Evolutionary conservation across 2,113 vertebrate species (phyloP).

Genomic region (Hydrochoerus hydrochaeris): DNA sequence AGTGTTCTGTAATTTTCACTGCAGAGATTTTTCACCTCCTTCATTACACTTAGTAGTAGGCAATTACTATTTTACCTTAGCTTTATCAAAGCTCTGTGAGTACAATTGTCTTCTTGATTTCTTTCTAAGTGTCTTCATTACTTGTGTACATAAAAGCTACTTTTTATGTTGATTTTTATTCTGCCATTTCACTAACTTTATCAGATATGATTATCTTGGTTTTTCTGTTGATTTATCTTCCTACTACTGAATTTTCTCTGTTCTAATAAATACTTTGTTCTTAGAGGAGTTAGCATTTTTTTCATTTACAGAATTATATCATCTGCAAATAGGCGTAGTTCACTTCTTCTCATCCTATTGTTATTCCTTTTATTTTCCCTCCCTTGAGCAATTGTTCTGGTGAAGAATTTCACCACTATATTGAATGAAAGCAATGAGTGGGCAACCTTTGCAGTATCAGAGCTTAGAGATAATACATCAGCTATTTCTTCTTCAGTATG

Average conservation of each 20-base stretch:
- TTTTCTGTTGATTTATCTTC: not conserved
- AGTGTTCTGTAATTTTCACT: no score
- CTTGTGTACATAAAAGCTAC: not conserved
- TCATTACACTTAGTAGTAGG: not conserved
- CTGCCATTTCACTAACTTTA: not conserved
- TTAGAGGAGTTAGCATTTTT: not conserved
- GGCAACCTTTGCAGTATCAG: not conserved
- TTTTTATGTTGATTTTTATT: not conserved
- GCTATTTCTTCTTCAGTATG: not conserved
- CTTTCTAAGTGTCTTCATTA: not conserved
- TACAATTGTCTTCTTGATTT: not conserved
- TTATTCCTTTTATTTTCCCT: not conserved
- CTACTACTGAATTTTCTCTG: not conserved
- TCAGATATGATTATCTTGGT: not conserved
- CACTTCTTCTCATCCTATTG: not conserved
- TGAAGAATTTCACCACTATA: not conserved
- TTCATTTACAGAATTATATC: not conserved
- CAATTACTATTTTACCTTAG: not conserved
- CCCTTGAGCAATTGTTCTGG: not conserved
- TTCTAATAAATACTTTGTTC: not conserved
- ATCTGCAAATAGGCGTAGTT: not conserved
- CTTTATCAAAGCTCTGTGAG: not conserved
- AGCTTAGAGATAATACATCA: not conserved
- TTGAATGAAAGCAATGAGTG: not conserved
- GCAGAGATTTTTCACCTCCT: no score